A percentile compares a stretch with the other conserved stretches of the same genome.
These are phyloP conservation scores for Oscheius sp. DNA, from an alignment of 2,888 invertebrate genomes.

Conservation along the genomic window DNA sequence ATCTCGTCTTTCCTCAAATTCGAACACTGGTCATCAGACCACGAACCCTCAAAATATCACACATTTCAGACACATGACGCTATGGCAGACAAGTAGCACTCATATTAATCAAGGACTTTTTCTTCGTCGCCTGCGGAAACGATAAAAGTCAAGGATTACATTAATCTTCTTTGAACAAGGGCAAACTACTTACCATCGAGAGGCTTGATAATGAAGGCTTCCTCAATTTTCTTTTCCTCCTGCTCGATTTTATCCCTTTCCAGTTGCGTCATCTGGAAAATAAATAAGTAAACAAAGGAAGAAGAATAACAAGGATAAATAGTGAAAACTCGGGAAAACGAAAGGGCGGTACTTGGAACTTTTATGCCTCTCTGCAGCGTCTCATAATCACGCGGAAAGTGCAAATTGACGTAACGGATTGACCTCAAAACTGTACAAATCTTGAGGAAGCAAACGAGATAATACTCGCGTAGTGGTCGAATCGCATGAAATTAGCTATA, in stretches of 20 bases:
- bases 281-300: not conserved
- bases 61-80: not conserved
- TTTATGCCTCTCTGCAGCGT: no score
- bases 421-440: no score
- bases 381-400: no score
- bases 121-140: not conserved
- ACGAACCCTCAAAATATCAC: not conserved
- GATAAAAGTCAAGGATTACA: not conserved
- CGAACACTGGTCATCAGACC: not conserved
- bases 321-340: not conserved
- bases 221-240: slow-evolving; percentile 60
- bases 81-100: not conserved
- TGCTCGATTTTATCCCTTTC: slow-evolving; percentile 39
- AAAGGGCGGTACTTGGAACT: no score
- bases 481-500: no score
- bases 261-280: not conserved
- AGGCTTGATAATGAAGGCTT: slow-evolving; percentile 58
- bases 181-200: slow-evolving; percentile 59
- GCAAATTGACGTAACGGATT: no score
- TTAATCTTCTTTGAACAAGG: not conserved
- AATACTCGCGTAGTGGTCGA: no score
- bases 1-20: not conserved
- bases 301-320: not conserved
- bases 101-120: slow-evolving; percentile 1
- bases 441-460: no score